Conservation (phyloP, 2,797 vertebrate species). For the Tragopan temminckii region DNA sequence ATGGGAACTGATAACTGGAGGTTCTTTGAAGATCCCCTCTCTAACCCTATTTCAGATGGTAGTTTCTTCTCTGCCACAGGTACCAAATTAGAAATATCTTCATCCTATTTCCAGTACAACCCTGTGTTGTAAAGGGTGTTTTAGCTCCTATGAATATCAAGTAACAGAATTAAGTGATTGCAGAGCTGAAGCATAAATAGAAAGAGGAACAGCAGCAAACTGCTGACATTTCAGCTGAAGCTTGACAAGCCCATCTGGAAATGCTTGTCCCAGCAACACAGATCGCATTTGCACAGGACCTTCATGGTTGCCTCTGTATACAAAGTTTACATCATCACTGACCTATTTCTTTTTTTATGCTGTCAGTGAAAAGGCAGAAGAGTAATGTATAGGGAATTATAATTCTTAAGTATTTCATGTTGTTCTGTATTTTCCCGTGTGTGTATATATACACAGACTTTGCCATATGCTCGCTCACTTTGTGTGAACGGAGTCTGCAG, state of each 20-base stretch:
- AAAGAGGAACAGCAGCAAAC: slow-evolving; percentile 62
- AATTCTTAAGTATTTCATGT: neutral
- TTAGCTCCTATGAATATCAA: slow-evolving; percentile 29
- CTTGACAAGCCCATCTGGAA: slow-evolving; percentile 56
- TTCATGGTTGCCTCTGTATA: neutral
- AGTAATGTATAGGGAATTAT: neutral
- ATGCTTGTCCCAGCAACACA: slow-evolving; percentile 26
- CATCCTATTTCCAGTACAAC: neutral
- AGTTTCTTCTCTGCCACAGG: neutral
- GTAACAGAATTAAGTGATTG: slow-evolving; percentile 25
- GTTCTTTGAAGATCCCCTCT: neutral
- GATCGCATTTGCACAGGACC: neutral
- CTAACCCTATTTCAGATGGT: neutral
- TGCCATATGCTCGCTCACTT: neutral
- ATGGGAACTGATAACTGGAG: neutral
- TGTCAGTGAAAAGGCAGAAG: neutral
- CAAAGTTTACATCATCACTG: slow-evolving; percentile 2
- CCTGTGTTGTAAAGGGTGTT: slow-evolving; percentile 27
- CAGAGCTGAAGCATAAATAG: slow-evolving; percentile 58
- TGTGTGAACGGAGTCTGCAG: neutral
- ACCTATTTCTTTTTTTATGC: slow-evolving; percentile 10
- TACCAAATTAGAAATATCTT: slow-evolving; percentile 29
- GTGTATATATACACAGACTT: neutral
- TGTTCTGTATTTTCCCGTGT: neutral
- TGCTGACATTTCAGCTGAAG: slow-evolving; percentile 27